Conservation (phyloP, 2,797 vertebrate species). For the Cottoperca gobio region DNA sequence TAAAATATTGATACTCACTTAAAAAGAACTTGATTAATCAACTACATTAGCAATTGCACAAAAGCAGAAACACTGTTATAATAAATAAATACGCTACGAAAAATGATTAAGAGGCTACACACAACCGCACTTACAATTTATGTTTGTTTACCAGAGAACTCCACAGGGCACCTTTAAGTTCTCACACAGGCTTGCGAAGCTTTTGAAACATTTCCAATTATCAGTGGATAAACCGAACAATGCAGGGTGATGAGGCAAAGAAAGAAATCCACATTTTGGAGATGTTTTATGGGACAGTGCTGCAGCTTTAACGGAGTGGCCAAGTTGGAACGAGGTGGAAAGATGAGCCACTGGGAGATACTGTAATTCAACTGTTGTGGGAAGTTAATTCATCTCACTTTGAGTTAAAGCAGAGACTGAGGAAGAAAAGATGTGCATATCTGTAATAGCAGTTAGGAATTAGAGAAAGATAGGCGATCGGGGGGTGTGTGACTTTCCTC, state of each 20-base stretch:
- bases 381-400: background rate
- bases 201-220: conserved; percentile 1
- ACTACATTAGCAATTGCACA: background rate
- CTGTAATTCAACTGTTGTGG: background rate
- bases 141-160: too few species aligned
- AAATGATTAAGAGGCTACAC: background rate
- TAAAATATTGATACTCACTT: background rate
- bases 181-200: background rate
- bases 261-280: background rate
- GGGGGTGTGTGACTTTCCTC: conserved; percentile 33
- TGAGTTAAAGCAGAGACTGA: background rate
- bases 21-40: background rate
- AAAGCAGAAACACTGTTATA: background rate
- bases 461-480: conserved; percentile 15
- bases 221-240: background rate
- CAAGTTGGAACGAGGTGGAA: background rate
- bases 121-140: background rate
- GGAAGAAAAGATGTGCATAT: background rate
- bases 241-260: background rate
- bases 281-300: background rate
- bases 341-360: too few species aligned
- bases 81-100: background rate
- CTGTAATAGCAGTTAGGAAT: background rate
- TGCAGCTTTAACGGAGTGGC: background rate
- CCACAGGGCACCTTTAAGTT: background rate